Conservation (phyloP, 2,113 vertebrate genomes). For the Gulo gulo region DNA sequence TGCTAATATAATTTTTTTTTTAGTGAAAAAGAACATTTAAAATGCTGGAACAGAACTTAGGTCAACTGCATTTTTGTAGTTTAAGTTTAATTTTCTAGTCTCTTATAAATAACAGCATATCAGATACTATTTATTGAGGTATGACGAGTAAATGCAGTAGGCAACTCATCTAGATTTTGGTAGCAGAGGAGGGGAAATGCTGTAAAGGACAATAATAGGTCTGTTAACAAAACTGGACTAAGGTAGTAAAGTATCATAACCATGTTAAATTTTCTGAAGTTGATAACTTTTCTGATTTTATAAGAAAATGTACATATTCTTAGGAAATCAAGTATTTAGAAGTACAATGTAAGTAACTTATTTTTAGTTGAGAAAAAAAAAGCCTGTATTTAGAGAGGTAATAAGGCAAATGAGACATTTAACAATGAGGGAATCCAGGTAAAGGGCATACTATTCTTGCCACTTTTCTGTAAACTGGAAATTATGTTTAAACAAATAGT, state of each 20-base stretch:
- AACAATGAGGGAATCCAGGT: not conserved
- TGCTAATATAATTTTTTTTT: not conserved
- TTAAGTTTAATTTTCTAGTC: constrained; percentile 7
- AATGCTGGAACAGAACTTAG: not conserved
- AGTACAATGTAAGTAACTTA: not conserved
- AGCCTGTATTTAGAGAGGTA: not conserved
- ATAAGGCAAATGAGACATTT: not conserved
- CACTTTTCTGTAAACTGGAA: not conserved
- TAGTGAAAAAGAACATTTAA: not conserved
- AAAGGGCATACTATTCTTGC: not conserved
- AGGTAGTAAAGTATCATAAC: not conserved
- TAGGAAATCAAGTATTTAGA: constrained; percentile 15
- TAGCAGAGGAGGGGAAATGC: not conserved
- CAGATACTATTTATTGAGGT: not conserved
- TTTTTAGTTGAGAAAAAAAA: not conserved
- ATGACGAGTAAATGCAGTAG: not conserved
- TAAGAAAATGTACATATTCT: not conserved
- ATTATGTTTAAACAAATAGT: constrained; percentile 16
- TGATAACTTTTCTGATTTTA: not conserved
- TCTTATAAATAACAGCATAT: not conserved
- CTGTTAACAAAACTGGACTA: not conserved
- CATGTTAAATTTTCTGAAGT: not conserved
- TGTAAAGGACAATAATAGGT: not conserved
- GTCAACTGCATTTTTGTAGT: not conserved
- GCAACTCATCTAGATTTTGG: not conserved